Evolutionary conservation across 2,113 vertebrate genomes (phyloP), one percentile per base, ranked within the genome.

Genomic region (Orientallactaga bullata): DNA sequence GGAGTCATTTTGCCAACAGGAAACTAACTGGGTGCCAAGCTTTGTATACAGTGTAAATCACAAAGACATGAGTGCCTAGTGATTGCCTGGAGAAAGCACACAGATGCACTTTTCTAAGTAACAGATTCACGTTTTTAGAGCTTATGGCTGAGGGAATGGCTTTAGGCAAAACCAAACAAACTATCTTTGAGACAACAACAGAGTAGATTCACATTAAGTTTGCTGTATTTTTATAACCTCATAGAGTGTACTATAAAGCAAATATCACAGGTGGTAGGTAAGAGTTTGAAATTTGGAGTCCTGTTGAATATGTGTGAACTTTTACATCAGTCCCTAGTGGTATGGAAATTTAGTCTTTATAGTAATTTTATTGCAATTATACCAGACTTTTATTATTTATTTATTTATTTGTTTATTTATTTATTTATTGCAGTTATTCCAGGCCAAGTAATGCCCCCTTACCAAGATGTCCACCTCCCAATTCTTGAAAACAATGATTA

Each of bases 11-110:
- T 95, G 87, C 87, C 77, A 93, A 72, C 4, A 87, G 76, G 89
- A 94, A 93, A 42, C 76, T 71, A 88, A 91, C 74, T 60, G 51
- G 20, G 23, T 91, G 78, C 42, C 73, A 85, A 87, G 87, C 87
- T 96, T 88, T 94, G 73, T 85, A 74, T 79, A 51, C 69, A 91
- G 0, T 85, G 78, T 94, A 95, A 96, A 96, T 95, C 73, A 94
- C 47, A 78, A 89, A 30, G 81, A 88, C 66, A 58, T 63, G 73
- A 68, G 83, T 90, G 55, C 74, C 78, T 95, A 18, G 2, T 0
- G 8, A 51, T 20, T 85, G 74, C 93, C 78, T 76, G 47, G 16
- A 88, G 85, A 66, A 95, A 91, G n/a, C 32, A 47, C 35, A 79
- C 69, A 88, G 66, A 88, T 79, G 65, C 16, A 93, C 35, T 95